phyloP scores from a whole-genome alignment of 1,140 invertebrate genomes.

The Lamellibrachia luymesi region DNA sequence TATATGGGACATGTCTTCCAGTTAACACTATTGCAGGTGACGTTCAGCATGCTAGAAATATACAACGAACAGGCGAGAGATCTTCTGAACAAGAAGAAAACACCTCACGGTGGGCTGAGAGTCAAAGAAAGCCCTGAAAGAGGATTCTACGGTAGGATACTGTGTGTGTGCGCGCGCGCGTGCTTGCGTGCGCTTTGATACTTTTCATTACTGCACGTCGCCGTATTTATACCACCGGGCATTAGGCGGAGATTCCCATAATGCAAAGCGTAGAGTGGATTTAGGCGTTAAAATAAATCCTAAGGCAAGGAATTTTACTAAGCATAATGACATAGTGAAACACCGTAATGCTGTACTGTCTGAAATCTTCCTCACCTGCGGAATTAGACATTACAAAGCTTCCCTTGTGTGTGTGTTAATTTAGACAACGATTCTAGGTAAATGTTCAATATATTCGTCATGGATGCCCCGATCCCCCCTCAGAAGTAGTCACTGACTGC shows the following conservation, averaged over 20 bases:
- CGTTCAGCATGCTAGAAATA: constrained; percentile 25
- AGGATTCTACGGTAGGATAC: constrained; percentile 32
- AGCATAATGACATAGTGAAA: too few relatives aligned
- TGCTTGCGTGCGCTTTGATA: not conserved
- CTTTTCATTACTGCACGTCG: too few relatives aligned
- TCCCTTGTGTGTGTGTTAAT: too few relatives aligned
- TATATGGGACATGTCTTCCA: not conserved
- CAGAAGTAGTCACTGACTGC: not conserved
- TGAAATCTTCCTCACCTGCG: too few relatives aligned
- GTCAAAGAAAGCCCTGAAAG: constrained; percentile 29
- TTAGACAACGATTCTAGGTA: too few relatives aligned
- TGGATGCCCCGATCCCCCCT: too few relatives aligned
- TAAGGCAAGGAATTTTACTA: too few relatives aligned
- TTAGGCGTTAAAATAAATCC: too few relatives aligned
- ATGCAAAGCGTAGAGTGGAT: too few relatives aligned
- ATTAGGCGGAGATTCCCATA: not conserved
- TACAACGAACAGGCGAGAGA: constrained; percentile 27
- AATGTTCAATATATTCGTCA: too few relatives aligned
- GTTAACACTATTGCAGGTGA: constrained; percentile 18
- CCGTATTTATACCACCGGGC: not conserved
- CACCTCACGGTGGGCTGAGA: constrained; percentile 30
- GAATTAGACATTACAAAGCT: too few relatives aligned
- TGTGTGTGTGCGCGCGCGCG: not conserved
- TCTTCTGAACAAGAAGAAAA: constrained; percentile 23
- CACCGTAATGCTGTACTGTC: too few relatives aligned